Percentiles rank a stretch among this genome's conserved stretches.
Conservation (phyloP, 2,888 invertebrate genomes). For the Acheta domesticus region DNA sequence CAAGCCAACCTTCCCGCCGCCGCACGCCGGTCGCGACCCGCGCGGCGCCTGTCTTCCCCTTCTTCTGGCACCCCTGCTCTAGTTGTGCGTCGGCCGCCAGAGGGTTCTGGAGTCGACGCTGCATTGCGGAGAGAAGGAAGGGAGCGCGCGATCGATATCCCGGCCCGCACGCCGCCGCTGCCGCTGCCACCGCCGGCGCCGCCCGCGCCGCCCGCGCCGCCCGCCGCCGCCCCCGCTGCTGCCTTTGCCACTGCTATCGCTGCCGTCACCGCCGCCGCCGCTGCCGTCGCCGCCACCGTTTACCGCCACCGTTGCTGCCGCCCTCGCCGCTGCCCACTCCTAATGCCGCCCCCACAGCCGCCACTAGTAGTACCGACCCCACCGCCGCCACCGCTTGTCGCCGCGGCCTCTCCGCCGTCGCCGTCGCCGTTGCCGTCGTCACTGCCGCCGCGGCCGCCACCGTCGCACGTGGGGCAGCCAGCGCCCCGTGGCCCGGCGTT, state of each 20-base stretch:
- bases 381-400: no score
- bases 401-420: no score
- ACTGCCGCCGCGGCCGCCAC: no score
- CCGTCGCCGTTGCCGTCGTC: no score
- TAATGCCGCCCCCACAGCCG: no score
- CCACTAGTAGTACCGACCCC: no score
- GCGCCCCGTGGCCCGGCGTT: no score
- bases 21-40: constrained; percentile 4
- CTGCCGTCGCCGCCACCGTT: neutral
- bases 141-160: constrained; percentile 3
- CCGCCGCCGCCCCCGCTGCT: neutral
- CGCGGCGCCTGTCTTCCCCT: constrained; percentile 20
- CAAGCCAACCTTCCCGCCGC: neutral
- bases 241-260: neutral
- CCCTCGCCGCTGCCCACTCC: no score
- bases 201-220: neutral
- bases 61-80: constrained; percentile 18
- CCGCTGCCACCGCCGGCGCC: neutral
- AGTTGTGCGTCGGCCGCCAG: constrained; percentile 10
- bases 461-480: no score
- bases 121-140: constrained; percentile 18
- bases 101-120: constrained; percentile 18
- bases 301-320: neutral
- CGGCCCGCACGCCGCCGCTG: neutral
- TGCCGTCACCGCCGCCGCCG: neutral